Conservation (phyloP, 2,797 vertebrate genomes). For the Streptopelia turtur region DNA sequence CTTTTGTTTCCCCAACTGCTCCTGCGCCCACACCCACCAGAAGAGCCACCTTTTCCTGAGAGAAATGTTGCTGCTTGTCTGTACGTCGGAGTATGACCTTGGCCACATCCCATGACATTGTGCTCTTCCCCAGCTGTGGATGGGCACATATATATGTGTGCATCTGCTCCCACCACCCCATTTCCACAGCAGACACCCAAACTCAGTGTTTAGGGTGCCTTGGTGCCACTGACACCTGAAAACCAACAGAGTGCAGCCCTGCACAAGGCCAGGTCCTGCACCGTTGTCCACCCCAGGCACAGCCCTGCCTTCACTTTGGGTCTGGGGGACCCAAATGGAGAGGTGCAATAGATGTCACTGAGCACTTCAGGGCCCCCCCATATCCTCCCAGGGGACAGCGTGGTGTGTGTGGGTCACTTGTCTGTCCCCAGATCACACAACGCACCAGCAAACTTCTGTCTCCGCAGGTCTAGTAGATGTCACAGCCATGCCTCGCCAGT, state of each 20-base stretch:
- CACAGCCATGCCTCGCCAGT: neutral
- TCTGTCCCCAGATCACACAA: neutral
- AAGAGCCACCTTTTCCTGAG: neutral
- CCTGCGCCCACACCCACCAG: neutral
- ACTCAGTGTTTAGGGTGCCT: neutral
- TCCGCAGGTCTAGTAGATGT: neutral
- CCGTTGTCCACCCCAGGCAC: neutral
- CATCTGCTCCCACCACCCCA: neutral
- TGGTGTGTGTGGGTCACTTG: accelerated
- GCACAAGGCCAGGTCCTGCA: neutral
- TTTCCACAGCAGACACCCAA: neutral
- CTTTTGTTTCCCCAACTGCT: neutral
- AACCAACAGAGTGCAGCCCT: accelerated
- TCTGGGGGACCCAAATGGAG: accelerated
- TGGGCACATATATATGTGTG: neutral
- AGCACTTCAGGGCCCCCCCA: accelerated
- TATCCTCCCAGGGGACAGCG: accelerated
- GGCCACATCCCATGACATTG: neutral
- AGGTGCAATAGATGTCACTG: neutral
- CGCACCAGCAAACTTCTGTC: neutral
- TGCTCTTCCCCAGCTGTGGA: neutral
- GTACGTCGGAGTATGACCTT: neutral
- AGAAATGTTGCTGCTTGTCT: neutral
- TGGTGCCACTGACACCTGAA: accelerated
- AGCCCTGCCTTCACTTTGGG: neutral